Evolutionary conservation across 2,888 invertebrate species (phyloP).

Genomic region (Metellina segmentata): DNA sequence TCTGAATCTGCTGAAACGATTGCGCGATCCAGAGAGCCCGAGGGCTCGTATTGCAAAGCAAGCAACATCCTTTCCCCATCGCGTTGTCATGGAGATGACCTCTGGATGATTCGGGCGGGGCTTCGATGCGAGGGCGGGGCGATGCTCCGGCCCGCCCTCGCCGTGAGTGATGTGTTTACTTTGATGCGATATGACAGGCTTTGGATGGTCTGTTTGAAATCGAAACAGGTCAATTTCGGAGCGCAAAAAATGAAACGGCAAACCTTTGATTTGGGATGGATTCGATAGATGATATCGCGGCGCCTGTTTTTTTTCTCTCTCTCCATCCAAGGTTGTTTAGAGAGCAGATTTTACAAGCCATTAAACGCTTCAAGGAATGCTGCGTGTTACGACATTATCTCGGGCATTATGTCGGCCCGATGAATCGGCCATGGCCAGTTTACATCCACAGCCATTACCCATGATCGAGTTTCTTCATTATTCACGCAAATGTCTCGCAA

Average conservation of each 20-base stretch:
- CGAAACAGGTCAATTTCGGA: conserved; percentile 59
- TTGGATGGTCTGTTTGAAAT: conserved; percentile 33
- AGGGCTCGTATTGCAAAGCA: conserved; percentile 53
- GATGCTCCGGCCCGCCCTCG: conserved; percentile 16
- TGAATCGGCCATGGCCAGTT: neutral
- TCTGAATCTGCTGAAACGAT: conserved; percentile 58
- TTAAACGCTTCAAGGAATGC: conserved; percentile 14
- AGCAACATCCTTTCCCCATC: conserved; percentile 17
- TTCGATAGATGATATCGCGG: conserved; percentile 43
- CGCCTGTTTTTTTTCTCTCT: conserved; percentile 14
- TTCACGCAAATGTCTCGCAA: too few relatives aligned
- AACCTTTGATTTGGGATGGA: conserved; percentile 50
- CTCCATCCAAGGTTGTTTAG: conserved; percentile 35
- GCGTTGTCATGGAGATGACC: conserved; percentile 73
- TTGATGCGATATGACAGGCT: conserved; percentile 56
- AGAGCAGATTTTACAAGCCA: conserved; percentile 27
- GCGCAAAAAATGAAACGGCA: conserved; percentile 21
- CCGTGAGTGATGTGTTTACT: conserved; percentile 67
- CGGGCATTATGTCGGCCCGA: neutral
- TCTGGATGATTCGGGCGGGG: conserved; percentile 24
- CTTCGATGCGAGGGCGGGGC: conserved; percentile 6
- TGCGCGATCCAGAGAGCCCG: conserved; percentile 42
- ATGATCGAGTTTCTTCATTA: too few relatives aligned
- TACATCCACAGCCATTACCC: neutral
- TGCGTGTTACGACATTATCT: neutral